These are phyloP conservation scores for Himantopus leucocephalus DNA, from an alignment of 2,113 vertebrate species.

Conservation along the genomic window DNA sequence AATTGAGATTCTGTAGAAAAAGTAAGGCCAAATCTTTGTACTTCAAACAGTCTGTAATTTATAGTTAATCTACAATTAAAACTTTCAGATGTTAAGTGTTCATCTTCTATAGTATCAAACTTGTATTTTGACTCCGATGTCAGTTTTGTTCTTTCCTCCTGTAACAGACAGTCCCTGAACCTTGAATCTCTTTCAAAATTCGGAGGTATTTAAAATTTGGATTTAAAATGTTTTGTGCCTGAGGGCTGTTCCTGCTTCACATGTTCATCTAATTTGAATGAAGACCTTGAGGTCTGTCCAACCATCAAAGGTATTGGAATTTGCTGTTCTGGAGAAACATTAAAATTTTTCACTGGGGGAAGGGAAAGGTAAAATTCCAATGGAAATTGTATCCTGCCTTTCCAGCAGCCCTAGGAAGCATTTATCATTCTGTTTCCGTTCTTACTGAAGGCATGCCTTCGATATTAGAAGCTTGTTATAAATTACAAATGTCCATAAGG, in stretches of 20 bases:
- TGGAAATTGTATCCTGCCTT: constrained; percentile 28
- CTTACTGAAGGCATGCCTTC: not conserved
- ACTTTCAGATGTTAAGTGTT: not conserved
- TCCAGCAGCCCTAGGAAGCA: not conserved
- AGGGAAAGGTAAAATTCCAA: constrained; percentile 43
- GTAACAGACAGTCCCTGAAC: not conserved
- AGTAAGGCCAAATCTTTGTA: not conserved
- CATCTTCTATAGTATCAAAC: not conserved
- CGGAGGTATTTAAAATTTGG: constrained; percentile 31
- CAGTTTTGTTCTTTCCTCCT: not conserved
- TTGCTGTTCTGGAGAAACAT: constrained; percentile 11
- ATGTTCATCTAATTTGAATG: constrained; percentile 23
- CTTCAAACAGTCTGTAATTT: not conserved
- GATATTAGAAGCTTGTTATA: not conserved
- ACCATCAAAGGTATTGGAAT: constrained; percentile 16
- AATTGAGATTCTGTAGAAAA: not conserved
- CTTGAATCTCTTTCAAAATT: constrained; percentile 15
- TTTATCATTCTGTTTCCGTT: not conserved
- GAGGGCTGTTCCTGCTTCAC: not conserved
- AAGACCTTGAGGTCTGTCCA: constrained; percentile 29
- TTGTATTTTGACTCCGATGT: not conserved
- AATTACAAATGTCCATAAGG: not conserved
- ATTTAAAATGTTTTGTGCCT: constrained; percentile 16
- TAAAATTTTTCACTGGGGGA: constrained; percentile 3
- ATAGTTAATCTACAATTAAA: not conserved